Evolutionary conservation across 2,797 vertebrate species (phyloP).

Genomic region (Pygocentrus nattereri): DNA sequence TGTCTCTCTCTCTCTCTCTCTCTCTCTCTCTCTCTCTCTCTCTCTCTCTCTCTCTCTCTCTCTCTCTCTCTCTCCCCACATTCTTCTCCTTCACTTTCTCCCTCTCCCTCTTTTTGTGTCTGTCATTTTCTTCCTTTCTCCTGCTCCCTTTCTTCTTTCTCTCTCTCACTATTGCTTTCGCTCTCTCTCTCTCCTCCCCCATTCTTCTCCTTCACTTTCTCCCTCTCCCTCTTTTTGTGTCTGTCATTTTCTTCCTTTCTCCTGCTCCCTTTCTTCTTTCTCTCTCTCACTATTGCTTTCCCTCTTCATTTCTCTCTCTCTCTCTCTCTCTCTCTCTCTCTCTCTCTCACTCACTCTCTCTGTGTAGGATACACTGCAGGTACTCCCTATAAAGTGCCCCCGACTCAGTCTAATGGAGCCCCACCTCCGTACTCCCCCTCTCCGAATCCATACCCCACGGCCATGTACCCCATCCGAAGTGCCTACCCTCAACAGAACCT

Average conservation of each 20-base stretch:
- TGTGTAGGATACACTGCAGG: constrained; percentile 90
- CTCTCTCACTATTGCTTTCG: background rate
- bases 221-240: background rate
- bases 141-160: background rate
- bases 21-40: too few relatives aligned
- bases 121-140: too few relatives aligned
- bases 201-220: background rate
- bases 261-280: too few relatives aligned
- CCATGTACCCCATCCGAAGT: constrained; percentile 99
- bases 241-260: background rate
- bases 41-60: too few relatives aligned
- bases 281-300: background rate
- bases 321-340: background rate
- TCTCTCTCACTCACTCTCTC: constrained; percentile 7
- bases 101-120: too few relatives aligned
- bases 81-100: too few relatives aligned
- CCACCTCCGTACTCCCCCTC: constrained; percentile 96
- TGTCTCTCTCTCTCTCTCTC: too few relatives aligned
- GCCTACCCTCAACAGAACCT: constrained; percentile 99
- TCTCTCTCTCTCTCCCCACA: too few relatives aligned
- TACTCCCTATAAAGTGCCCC: constrained; percentile 97
- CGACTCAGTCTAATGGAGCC: constrained; percentile 93
- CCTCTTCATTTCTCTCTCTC: background rate
- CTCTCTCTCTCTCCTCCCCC: background rate
- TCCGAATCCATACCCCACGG: constrained; percentile 94